Percentiles rank a stretch among this genome's conserved stretches.
Evolutionary conservation across 1,140 invertebrate genomes (phyloP).

Genomic region (Calosoma granatense): DNA sequence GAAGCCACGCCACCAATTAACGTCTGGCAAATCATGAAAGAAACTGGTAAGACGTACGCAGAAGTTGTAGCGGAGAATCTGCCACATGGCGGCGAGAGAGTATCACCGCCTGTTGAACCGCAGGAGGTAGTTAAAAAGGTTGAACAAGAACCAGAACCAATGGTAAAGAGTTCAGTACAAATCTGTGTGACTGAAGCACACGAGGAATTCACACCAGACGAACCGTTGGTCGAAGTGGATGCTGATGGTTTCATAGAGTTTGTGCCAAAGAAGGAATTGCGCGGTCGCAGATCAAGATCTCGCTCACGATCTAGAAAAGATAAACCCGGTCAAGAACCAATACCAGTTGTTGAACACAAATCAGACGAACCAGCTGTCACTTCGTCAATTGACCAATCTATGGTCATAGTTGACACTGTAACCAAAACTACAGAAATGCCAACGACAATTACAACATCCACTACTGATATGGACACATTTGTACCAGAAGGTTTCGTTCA

Average conservation of each 20-base stretch:
- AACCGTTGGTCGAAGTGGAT: conserved; percentile 31
- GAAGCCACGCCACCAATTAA: conserved; percentile 26
- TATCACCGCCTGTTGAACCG: conserved; percentile 13
- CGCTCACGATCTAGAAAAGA: conserved; percentile 12
- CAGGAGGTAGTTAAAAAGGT: conserved; percentile 38
- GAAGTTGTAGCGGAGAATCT: conserved; percentile 40
- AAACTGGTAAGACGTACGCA: conserved; percentile 45
- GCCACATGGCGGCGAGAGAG: conserved; percentile 18
- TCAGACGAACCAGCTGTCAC: background rate
- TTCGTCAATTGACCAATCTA: background rate
- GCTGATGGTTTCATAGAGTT: conserved; percentile 41
- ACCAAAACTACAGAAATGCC: conserved; percentile 34
- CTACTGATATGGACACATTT: conserved; percentile 28
- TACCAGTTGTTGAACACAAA: background rate
- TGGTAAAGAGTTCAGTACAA: conserved; percentile 21
- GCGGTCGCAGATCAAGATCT: conserved; percentile 28
- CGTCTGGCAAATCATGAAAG: conserved; percentile 36
- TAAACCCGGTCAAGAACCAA: conserved; percentile 3
- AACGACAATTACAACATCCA: conserved; percentile 34
- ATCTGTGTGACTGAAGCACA: conserved; percentile 13
- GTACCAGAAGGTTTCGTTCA: conserved; percentile 19
- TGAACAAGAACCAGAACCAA: conserved; percentile 30
- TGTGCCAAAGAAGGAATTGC: conserved; percentile 35
- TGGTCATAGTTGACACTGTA: conserved; percentile 15
- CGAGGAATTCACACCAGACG: conserved; percentile 28